phyloP scores from a whole-genome alignment of 2,888 invertebrate genomes.

The Tipula vernalis region DNA sequence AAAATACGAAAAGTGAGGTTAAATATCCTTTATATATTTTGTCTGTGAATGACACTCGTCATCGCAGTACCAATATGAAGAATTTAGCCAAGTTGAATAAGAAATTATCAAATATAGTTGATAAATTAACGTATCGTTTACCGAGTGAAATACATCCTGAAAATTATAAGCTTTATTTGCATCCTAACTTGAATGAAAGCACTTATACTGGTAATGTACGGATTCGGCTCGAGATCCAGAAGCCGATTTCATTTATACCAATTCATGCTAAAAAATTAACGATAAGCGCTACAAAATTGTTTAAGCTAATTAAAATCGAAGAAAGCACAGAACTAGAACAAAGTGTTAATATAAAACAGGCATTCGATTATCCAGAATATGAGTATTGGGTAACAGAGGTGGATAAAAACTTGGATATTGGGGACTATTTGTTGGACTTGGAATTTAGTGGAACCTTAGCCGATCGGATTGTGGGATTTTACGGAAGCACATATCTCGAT shows the following conservation, averaged over 20 bases:
- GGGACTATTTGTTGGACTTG: conserved; percentile 42
- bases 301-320: conserved; percentile 23
- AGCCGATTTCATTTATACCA: conserved; percentile 35
- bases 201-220: conserved; percentile 45
- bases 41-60: background rate
- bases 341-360: conserved; percentile 22
- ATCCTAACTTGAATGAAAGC: conserved; percentile 48
- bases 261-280: conserved; percentile 39
- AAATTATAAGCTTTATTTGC: conserved; percentile 49
- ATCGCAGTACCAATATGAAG: background rate
- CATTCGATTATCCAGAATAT: conserved; percentile 27
- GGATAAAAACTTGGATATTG: conserved; percentile 25
- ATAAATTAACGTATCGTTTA: conserved; percentile 39
- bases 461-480: conserved; percentile 61
- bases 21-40: background rate
- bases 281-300: conserved; percentile 37
- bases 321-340: conserved; percentile 16
- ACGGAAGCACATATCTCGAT: conserved; percentile 50
- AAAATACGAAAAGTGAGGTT: conserved; percentile 11
- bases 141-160: conserved; percentile 45
- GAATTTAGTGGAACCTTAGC: conserved; percentile 54
- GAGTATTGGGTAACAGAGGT: conserved; percentile 36
- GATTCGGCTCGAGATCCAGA: conserved; percentile 37
- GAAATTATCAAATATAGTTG: conserved; percentile 27
- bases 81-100: conserved; percentile 16